Conservation (phyloP, 2,888 invertebrate species). For the Coleophora deauratella region DNA sequence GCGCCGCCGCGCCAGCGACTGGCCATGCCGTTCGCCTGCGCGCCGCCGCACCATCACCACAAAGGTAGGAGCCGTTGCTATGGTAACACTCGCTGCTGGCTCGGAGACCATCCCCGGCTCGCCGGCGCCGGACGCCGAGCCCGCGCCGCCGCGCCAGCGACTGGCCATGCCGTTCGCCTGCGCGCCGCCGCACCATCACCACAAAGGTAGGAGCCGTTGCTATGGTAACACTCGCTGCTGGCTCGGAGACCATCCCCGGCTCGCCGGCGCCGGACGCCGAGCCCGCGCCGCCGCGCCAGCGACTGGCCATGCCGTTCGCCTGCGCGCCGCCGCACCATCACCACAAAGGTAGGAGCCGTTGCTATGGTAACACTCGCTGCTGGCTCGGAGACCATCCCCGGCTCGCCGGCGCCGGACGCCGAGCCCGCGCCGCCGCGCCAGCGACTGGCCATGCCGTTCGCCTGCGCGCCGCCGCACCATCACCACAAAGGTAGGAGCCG, state of each 20-base stretch:
- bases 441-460: constrained; percentile 79
- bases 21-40: constrained; percentile 82
- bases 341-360: constrained; percentile 27
- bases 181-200: constrained; percentile 68
- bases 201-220: constrained; percentile 27
- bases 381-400: constrained; percentile 84
- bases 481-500: constrained; percentile 30
- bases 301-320: constrained; percentile 81
- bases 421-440: constrained; percentile 67
- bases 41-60: constrained; percentile 63
- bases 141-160: constrained; percentile 64
- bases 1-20: constrained; percentile 67
- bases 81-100: neutral
- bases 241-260: constrained; percentile 87
- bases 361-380: neutral
- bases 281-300: constrained; percentile 63
- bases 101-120: constrained; percentile 91
- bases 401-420: constrained; percentile 85
- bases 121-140: constrained; percentile 80
- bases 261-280: constrained; percentile 84
- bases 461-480: constrained; percentile 75
- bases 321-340: constrained; percentile 74
- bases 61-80: constrained; percentile 26
- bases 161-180: constrained; percentile 82
- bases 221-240: neutral